These are phyloP conservation scores for Hylia prasina DNA, from an alignment of 2,113 vertebrate species.

Conservation along the genomic window DNA sequence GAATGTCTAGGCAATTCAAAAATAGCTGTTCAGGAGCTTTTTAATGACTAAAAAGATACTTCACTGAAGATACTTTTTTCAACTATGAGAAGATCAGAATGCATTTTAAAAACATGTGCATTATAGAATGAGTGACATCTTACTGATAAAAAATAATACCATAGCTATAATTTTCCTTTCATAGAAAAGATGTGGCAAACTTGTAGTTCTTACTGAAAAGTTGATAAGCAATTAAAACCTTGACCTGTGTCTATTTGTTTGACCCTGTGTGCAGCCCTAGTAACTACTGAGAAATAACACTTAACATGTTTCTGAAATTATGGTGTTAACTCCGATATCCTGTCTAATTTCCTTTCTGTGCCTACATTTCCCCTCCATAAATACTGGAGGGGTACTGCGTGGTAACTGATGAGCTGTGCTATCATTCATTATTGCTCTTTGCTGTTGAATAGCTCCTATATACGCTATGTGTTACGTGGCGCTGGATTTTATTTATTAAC, in stretches of 20 bases:
- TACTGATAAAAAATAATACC: background rate
- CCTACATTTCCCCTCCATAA: background rate
- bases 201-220: background rate
- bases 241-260: background rate
- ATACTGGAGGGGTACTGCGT: background rate
- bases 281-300: background rate
- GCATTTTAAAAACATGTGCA: fast-evolving
- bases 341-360: constrained; percentile 11
- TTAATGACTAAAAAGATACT: background rate
- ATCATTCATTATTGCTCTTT: background rate
- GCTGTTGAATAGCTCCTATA: background rate
- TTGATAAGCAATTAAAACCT: background rate
- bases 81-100: background rate
- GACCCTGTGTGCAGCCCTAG: background rate
- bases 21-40: background rate
- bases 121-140: background rate
- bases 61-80: background rate
- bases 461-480: background rate
- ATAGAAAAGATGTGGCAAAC: background rate
- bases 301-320: background rate
- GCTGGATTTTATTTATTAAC: background rate
- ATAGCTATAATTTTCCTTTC: background rate
- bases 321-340: background rate
- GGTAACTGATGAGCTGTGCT: background rate
- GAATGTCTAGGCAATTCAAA: background rate